phyloP scores from a whole-genome alignment of 1,140 invertebrate species.

The Caenorhabditis tropicalis region DNA sequence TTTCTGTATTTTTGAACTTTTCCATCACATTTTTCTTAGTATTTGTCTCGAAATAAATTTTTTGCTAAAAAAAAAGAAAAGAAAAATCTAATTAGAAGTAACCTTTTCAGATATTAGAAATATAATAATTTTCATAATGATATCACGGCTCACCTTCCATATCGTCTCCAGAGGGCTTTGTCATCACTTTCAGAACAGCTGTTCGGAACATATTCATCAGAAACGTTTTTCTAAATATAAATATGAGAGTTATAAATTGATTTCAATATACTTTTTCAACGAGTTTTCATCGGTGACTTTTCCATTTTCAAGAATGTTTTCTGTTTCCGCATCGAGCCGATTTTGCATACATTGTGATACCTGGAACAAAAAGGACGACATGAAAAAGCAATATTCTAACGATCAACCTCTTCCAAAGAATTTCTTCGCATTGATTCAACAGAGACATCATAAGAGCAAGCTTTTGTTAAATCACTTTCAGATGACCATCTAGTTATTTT shows the following conservation, averaged over 20 bases:
- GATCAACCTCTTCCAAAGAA: conserved; percentile 22
- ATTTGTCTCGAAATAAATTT: too few species aligned
- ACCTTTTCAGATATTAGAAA: too few species aligned
- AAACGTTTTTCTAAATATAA: neutral
- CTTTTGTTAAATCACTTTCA: neutral
- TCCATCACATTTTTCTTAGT: too few species aligned
- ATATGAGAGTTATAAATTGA: neutral
- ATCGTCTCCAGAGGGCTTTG: neutral
- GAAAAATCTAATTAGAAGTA: too few species aligned
- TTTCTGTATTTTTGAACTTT: too few species aligned
- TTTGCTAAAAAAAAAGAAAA: too few species aligned
- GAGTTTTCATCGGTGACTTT: conserved; percentile 2
- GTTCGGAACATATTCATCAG: conserved; percentile 40
- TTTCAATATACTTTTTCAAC: neutral
- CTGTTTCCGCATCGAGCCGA: conserved; percentile 7
- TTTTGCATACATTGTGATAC: neutral
- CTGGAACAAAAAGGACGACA: neutral
- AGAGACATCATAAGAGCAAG: neutral
- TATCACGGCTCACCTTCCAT: neutral
- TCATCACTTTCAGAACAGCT: conserved; percentile 33
- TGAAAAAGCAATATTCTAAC: too few species aligned
- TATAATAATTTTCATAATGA: too few species aligned
- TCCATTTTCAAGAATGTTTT: neutral
- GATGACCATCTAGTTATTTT: neutral
- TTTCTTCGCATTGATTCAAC: conserved; percentile 15